Base-by-base conservation (phyloP, 2,888 invertebrate genomes). In the Apocheima hispidaria region DNA sequence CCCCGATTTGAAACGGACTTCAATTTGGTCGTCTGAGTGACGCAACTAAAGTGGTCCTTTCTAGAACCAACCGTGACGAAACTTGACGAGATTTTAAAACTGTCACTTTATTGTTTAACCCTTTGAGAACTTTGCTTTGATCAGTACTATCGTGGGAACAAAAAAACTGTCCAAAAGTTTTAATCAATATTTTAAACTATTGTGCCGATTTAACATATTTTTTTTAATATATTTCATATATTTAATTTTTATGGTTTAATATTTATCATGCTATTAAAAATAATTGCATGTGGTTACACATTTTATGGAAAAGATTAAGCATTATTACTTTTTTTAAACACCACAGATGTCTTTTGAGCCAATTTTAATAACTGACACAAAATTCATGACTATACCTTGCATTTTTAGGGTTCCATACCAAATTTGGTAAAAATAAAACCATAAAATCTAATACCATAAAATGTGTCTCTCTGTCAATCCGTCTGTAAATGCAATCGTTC, bases 41-140 rank as follows among this genome's bases (percentile, higher is more conserved):
- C 83, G 89, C 88, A 90, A 91, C 74, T 70, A 72, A 84, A 78
- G 77, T 71, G 73, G 28, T 71, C 70, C 75, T 78, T 75, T 80
- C 73, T 71, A 71, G 74, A 77, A 87, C 86, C 83, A 74, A 86
- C 85, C 86, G 83, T 81, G 74, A 77, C 90, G 57, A 87, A 92
- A 86, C 64, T 58, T 83, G 86, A 87, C 85, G 82, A 72, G 83
- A 87, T 82, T 91, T 91, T 87, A 82, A 90, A 91, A 88, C 81
- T 83, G 86, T 84, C 84, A 83, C 77, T 86, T 81, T 7, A 76
- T 83, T 79, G 86, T 63, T 51, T 60, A 80, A 89, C 90, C 90
- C 88, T 87, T 91, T 87, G 75, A 74, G 73, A 78, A 72, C 74
- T 69, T 61, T 71, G 63, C 44, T 66, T 60, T 7, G n/a, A 21